Evolutionary conservation across 2,888 invertebrate genomes (phyloP).

Genomic region (Tipula vernalis): DNA sequence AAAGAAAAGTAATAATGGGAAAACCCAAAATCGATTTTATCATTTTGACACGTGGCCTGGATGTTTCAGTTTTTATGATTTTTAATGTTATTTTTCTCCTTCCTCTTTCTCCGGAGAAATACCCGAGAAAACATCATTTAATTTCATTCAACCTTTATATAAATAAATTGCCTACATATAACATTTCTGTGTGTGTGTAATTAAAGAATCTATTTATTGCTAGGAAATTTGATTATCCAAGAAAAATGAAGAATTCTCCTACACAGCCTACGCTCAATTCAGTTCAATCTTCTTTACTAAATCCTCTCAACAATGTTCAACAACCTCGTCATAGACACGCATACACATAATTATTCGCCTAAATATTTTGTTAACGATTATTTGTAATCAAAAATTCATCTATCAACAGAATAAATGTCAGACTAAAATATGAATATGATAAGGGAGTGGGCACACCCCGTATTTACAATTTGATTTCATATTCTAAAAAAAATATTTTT

Average conservation of each 20-base stretch:
- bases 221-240: background rate
- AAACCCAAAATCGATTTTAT: background rate
- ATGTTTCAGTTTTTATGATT: background rate
- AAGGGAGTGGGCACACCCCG: background rate
- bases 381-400: background rate
- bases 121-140: background rate
- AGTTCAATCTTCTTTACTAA: background rate
- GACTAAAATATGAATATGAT: background rate
- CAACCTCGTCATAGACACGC: background rate
- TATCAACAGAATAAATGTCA: background rate
- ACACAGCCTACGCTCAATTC: background rate
- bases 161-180: background rate
- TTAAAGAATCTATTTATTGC: background rate
- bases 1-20: background rate
- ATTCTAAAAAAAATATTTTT: background rate
- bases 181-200: background rate
- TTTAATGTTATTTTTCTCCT: background rate
- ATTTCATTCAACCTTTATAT: background rate
- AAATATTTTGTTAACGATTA: background rate
- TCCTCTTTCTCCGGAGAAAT: no score
- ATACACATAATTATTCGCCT: background rate
- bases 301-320: background rate
- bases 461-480: background rate
- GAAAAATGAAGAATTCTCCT: background rate
- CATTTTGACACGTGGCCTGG: background rate